phyloP scores from a whole-genome alignment of 2,797 vertebrate genomes.

The Vultur gryphus region DNA sequence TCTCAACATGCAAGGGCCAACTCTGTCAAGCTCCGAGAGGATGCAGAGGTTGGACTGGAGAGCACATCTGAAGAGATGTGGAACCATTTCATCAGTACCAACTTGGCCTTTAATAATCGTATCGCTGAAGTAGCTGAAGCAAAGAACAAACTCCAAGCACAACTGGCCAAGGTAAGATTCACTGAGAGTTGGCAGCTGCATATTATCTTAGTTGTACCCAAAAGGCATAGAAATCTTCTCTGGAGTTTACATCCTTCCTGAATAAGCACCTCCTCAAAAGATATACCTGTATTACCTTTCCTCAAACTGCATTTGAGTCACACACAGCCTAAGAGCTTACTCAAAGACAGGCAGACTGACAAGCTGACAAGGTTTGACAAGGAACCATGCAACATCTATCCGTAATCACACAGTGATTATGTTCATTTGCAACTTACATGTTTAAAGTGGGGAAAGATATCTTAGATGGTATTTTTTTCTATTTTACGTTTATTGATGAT shows the following conservation, averaged over 20 bases:
- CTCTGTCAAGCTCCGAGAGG: constrained; percentile 61
- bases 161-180: constrained; percentile 67
- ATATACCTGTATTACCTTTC: background rate
- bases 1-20: constrained; percentile 68
- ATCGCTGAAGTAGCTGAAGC: constrained; percentile 54
- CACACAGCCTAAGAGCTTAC: background rate
- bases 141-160: constrained; percentile 69
- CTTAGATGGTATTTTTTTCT: background rate
- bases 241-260: background rate
- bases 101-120: constrained; percentile 63
- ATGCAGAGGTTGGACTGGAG: constrained; percentile 56
- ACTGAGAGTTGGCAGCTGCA: background rate
- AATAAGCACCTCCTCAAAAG: background rate
- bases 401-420: background rate
- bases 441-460: background rate
- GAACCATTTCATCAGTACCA: constrained; percentile 67
- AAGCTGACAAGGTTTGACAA: background rate
- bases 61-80: constrained; percentile 64
- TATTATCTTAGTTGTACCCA: background rate
- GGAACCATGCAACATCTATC: background rate
- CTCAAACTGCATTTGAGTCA: background rate
- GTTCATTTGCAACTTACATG: background rate
- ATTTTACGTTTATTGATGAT: background rate
- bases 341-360: background rate
- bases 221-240: background rate